Conservation (phyloP, 2,113 vertebrate species). For the Ptilorrhoa leucosticta region DNA sequence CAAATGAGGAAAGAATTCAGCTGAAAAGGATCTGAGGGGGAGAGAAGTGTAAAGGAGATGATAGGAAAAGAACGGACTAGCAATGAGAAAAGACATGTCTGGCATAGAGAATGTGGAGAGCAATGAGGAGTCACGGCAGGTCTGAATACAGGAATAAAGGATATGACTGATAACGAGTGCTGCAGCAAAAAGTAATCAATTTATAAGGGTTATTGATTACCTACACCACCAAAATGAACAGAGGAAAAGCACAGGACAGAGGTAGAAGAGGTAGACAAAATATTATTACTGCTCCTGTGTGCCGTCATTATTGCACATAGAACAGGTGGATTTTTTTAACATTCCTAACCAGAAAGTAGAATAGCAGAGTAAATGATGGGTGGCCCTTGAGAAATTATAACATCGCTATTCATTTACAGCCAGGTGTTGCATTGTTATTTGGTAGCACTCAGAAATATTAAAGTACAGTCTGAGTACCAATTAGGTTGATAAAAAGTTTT, state of each 20-base stretch:
- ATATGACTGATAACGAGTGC: fast-evolving
- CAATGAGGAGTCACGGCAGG: neutral
- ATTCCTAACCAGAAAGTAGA: neutral
- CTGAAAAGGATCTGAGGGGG: neutral
- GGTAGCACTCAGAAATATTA: neutral
- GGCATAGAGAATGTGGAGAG: neutral
- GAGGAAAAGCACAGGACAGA: neutral
- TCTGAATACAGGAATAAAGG: neutral
- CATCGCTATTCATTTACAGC: neutral
- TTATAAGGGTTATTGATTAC: neutral
- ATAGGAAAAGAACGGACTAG: neutral
- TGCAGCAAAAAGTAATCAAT: neutral
- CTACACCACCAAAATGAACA: neutral
- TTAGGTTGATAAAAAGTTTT: neutral
- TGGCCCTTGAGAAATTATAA: neutral
- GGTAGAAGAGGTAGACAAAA: neutral
- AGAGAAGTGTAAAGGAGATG: neutral
- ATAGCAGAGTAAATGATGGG: neutral
- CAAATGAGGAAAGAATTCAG: neutral
- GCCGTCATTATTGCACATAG: neutral
- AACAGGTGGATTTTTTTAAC: neutral
- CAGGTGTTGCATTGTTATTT: neutral
- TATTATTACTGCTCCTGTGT: neutral
- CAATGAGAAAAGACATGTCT: neutral
- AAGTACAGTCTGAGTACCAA: neutral